These are phyloP conservation scores for Trichomycterus rosablanca DNA, from an alignment of 2,113 vertebrate species.

Conservation along the genomic window DNA sequence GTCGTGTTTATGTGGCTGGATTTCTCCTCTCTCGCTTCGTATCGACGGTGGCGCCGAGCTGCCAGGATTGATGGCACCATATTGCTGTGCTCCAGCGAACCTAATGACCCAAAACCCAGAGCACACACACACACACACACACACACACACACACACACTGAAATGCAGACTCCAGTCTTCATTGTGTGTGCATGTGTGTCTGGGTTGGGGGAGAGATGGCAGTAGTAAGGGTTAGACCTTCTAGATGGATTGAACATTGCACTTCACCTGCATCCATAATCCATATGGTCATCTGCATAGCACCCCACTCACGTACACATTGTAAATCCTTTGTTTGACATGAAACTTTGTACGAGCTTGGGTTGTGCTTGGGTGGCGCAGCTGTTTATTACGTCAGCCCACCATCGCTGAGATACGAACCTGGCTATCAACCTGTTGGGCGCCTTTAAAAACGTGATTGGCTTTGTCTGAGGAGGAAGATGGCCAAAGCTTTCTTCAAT, in stretches of 20 bases:
- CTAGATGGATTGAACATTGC: constrained; percentile 6
- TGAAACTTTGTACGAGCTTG: too few relatives aligned
- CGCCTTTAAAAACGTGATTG: too few relatives aligned
- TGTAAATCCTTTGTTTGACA: too few relatives aligned
- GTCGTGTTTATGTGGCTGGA: constrained; percentile 70
- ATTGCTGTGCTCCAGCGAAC: constrained; percentile 74
- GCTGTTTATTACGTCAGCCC: too few relatives aligned
- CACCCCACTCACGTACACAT: neutral
- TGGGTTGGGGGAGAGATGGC: neutral
- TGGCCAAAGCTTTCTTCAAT: too few relatives aligned
- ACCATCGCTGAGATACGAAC: too few relatives aligned
- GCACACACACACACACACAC: constrained; percentile 22
- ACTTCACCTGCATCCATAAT: neutral
- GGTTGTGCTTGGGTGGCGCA: too few relatives aligned
- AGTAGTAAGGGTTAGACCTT: neutral
- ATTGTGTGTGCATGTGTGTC: constrained; percentile 20
- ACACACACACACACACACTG: constrained; percentile 16
- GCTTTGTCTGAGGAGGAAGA: too few relatives aligned
- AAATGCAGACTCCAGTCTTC: too few relatives aligned
- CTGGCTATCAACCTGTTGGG: too few relatives aligned
- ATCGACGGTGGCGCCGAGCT: constrained; percentile 60
- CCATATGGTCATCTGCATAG: neutral
- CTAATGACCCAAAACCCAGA: constrained; percentile 75
- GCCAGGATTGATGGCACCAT: constrained; percentile 75
- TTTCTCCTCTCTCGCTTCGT: constrained; percentile 57